Evolutionary conservation across 2,797 vertebrate genomes (phyloP).

Genomic region (Coregonus sp.): DNA sequence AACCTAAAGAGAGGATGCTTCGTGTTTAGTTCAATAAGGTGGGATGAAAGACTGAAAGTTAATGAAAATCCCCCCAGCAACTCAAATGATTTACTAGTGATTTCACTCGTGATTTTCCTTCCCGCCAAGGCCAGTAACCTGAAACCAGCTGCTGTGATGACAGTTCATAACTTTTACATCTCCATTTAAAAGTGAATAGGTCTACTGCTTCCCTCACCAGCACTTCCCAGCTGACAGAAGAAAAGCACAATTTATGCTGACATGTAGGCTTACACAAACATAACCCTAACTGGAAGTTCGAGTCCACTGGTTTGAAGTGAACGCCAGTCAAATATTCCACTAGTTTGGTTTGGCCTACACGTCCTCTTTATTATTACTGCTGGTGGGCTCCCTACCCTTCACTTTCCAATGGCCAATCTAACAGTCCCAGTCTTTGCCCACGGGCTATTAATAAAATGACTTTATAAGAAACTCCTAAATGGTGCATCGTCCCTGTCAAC

Average conservation of each 20-base stretch:
- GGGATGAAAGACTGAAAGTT: no score
- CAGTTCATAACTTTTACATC: background rate
- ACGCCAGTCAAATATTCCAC: background rate
- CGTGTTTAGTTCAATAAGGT: background rate
- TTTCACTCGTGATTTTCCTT: background rate
- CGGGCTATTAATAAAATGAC: background rate
- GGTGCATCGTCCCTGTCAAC: no score
- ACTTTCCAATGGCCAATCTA: background rate
- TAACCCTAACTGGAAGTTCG: background rate
- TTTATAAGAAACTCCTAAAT: background rate
- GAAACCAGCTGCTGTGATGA: slow-evolving; percentile 6
- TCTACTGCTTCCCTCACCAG: background rate
- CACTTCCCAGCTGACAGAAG: background rate
- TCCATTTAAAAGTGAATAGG: background rate
- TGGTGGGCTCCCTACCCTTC: background rate
- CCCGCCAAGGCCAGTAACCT: background rate
- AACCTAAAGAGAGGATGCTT: background rate
- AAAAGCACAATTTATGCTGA: background rate
- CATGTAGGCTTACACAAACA: slow-evolving; percentile 24
- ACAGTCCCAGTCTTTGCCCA: background rate
- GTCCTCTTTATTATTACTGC: background rate
- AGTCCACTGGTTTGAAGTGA: background rate
- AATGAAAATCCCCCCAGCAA: no score
- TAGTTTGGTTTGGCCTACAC: slow-evolving; percentile 1
- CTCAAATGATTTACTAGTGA: no score